Base-by-base conservation (phyloP, 2,888 invertebrate genomes). In the Drosophila macrospina region DNA sequence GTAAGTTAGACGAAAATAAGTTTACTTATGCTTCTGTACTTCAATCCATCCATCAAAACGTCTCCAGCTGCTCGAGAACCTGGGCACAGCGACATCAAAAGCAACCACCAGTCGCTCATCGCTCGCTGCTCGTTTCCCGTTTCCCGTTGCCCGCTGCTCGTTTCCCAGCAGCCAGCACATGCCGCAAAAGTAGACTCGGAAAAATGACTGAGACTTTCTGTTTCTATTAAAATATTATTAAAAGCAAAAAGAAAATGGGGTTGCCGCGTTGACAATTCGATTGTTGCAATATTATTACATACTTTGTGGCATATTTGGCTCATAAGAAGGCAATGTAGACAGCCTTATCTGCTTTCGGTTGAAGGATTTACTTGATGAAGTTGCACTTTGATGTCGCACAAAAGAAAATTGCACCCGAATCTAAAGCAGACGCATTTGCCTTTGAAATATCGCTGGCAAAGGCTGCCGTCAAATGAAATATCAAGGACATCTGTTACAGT, bases 201-300 rank as follows among this genome's bases (percentile, higher is more conserved):
- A 57, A 66, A 61, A 65, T 67, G 48, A 54, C 30, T 57, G 60
- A 54, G 62, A 39, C 39, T 56, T 62, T 55, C 70, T 77, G 77
- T 68, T 81, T 78, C 63, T 80, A 77, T 81, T 77, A 79, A 80
- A 80, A 80, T 80, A 80, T 79, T 79, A 80, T 79, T 80, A 79
- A 78, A 64, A 66, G 68, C 59, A 42, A 24, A 59, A 62, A 41
- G 57, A 15, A 47, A 0, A 1, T 6, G 45, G 51, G 37, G 20
- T 48, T 15, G 54, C 30, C 39, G 56, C 51, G 60, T 74, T 70
- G 73, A 63, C 73, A 80, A 78, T 82, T 80, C 78, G 76, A 82
- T 80, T 78, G 82, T 75, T 47, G 68, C 63, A 69, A 66, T 75
- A 80, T 71, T 72, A 73, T 79, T 81, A 77, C 80, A 72, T 74